Evolutionary conservation across 2,888 invertebrate species (phyloP), one percentile per base, ranked within the genome.

Genomic region (Anoplius nigerrimus): DNA sequence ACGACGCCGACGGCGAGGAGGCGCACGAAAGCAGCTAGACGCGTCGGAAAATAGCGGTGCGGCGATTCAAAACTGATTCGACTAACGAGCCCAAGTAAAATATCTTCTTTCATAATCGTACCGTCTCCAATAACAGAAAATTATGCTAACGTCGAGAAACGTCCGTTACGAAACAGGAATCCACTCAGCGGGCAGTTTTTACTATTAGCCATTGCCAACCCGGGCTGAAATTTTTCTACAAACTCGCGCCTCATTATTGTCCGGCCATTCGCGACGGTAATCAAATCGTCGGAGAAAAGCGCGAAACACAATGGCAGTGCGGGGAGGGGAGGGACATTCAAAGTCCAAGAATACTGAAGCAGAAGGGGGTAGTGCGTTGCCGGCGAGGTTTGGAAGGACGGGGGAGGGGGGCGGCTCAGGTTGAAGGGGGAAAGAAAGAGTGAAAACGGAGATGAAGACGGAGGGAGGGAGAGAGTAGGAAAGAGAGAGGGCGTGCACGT

Each of bases 401-500:
- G 51, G 46, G 20, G 24, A 54, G 62, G 48, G 51, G 53, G 42
- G n/a, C n/a, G n/a, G n/a, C n/a, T n/a, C n/a, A n/a, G n/a, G n/a
- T n/a, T n/a, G n/a, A n/a, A 52, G 57, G 15, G 11, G 13, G 61
- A 43, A 15, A 16, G 22, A 2, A 21, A 52, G 63, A 55, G 18
- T 16, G 55, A 53, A 13, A 27, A n/a, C 56, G 57, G 59, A 61
- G 43, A 55, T 48, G n/a, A 51, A 61, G 54, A 43, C 57, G 56
- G 46, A 58, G 61, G 43, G 53, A 43, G 54, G 51, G 57, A 55
- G 42, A 55, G 52, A 55, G 48, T 16, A 42, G 51, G 57, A 67
- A 46, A 51, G 57, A 54, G 69, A 72, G 75, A 76, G 76, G 62
- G 77, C 61, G 72, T 81, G 80, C 86, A 84, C 85, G 85, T 86